Percentiles rank a stretch among this genome's conserved stretches.
Evolutionary conservation across 2,797 vertebrate genomes (phyloP).

Genomic region (Valencia hispanica): DNA sequence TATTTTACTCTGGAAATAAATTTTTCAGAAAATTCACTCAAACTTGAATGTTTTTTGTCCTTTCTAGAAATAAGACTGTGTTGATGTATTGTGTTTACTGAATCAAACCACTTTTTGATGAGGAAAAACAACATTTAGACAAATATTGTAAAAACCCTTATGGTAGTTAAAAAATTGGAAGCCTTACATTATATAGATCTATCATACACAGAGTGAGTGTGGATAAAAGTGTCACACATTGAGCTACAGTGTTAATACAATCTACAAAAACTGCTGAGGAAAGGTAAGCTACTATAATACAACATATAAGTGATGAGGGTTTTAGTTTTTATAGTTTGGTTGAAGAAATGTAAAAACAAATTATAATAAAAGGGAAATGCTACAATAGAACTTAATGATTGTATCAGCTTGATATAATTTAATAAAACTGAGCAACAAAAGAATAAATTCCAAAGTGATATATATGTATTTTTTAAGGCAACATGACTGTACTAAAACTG

Average conservation of each 20-base stretch:
- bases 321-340: background rate
- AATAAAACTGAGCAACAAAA: background rate
- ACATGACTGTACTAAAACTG: background rate
- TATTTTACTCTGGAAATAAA: conserved; percentile 87
- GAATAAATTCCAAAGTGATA: background rate
- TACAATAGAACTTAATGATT: background rate
- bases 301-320: background rate
- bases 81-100: background rate
- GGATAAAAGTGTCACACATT: background rate
- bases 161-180: background rate
- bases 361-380: background rate
- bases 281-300: background rate
- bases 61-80: background rate
- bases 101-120: background rate
- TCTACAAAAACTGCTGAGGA: background rate
- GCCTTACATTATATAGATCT: background rate
- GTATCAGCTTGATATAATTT: background rate
- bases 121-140: conserved; percentile 1
- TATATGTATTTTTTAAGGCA: background rate
- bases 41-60: conserved; percentile 11
- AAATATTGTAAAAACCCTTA: conserved; percentile 15
- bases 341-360: background rate
- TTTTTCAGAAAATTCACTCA: conserved; percentile 78
- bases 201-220: background rate
- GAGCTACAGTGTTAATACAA: background rate